Evolutionary conservation across 2,113 vertebrate species (phyloP).

Genomic region (Alaudala cheleensis): DNA sequence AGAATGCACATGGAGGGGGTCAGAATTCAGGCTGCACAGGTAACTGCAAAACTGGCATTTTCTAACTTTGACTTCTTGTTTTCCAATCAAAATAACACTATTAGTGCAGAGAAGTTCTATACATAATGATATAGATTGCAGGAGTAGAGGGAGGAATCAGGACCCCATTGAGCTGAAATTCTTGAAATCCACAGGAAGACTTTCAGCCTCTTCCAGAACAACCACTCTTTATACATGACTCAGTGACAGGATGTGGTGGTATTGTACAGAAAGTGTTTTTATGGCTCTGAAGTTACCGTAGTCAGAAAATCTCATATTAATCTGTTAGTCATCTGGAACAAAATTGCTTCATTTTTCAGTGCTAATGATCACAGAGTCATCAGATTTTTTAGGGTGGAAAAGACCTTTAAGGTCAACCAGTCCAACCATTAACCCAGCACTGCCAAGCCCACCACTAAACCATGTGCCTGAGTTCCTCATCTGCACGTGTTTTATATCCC

Average conservation of each 20-base stretch:
- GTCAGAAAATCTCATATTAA: slow-evolving; percentile 14
- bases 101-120: neutral
- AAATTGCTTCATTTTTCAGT: slow-evolving; percentile 32
- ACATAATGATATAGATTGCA: neutral
- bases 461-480: neutral
- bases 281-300: neutral
- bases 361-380: neutral
- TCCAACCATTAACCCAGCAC: neutral
- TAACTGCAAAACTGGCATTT: slow-evolving; percentile 6
- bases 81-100: neutral
- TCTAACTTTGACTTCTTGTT: neutral
- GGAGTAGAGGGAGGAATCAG: neutral
- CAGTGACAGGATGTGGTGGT: neutral
- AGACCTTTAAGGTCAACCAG: neutral
- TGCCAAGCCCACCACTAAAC: neutral
- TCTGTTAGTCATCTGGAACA: slow-evolving; percentile 10
- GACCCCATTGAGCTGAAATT: neutral
- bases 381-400: neutral
- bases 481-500: neutral
- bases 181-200: neutral
- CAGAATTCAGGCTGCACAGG: neutral
- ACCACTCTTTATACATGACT: neutral
- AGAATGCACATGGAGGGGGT: neutral
- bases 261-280: neutral
- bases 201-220: neutral